These are phyloP conservation scores for Syrmaticus mikado DNA, from an alignment of 2,113 vertebrate species.

Conservation along the genomic window DNA sequence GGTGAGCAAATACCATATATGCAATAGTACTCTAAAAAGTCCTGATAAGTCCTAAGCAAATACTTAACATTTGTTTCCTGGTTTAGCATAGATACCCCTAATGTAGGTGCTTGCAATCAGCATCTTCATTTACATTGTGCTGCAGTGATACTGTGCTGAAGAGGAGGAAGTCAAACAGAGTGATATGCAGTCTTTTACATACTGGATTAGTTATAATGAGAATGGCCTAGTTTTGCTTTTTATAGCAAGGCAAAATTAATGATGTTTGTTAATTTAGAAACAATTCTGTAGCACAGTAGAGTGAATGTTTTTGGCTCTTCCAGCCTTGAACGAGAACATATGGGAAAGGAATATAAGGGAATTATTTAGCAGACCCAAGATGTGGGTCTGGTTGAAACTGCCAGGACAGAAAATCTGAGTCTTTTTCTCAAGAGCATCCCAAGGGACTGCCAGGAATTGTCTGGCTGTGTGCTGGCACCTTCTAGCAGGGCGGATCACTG, in stretches of 20 bases:
- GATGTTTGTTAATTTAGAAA: background rate
- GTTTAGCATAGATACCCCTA: background rate
- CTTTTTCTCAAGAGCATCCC: background rate
- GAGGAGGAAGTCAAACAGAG: background rate
- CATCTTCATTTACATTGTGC: background rate
- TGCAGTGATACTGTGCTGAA: background rate
- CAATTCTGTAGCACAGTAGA: background rate
- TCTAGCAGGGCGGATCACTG: rapidly evolving
- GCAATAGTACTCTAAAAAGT: background rate
- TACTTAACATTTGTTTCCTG: background rate
- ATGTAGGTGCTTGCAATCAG: background rate
- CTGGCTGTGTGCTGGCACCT: background rate
- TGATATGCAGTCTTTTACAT: background rate
- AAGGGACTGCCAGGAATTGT: rapidly evolving
- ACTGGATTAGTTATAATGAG: background rate
- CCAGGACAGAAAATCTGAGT: background rate
- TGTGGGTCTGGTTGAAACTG: background rate
- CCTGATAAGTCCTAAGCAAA: background rate
- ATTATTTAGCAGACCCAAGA: background rate
- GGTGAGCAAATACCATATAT: background rate
- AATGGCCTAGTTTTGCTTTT: background rate
- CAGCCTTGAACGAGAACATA: rapidly evolving
- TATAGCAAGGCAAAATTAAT: background rate
- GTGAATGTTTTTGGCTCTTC: background rate
- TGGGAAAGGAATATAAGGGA: background rate